A percentile compares a stretch with the other conserved stretches of the same genome.
phyloP scores from a whole-genome alignment of 2,888 invertebrate genomes.

The Phaonia tiefii region DNA sequence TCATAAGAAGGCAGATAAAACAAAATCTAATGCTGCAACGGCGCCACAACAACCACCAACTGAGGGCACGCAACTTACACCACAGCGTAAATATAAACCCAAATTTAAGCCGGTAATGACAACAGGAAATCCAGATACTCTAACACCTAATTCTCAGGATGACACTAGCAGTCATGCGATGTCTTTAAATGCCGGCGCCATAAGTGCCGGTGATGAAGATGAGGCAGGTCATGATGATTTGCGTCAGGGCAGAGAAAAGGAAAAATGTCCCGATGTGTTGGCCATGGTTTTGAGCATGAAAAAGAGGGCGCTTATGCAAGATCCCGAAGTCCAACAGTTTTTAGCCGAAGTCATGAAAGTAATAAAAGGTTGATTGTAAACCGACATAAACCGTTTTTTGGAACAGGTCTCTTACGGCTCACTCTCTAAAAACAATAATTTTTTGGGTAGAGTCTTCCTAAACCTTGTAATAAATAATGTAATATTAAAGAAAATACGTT shows the following conservation, averaged over 20 bases:
- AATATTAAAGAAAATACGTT: no score
- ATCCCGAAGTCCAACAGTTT: conserved; percentile 76
- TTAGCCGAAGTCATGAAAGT: conserved; percentile 74
- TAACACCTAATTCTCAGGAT: conserved; percentile 14
- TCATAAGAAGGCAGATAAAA: conserved; percentile 73
- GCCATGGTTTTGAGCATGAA: conserved; percentile 76
- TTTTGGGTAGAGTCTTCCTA: no score
- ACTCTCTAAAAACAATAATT: no score
- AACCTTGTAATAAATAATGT: no score
- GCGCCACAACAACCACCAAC: not conserved
- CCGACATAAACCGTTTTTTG: no score
- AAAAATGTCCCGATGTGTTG: conserved; percentile 77
- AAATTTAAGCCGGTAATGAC: conserved; percentile 46
- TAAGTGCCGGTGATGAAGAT: conserved; percentile 71
- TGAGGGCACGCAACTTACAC: not conserved
- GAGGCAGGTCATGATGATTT: conserved; percentile 64
- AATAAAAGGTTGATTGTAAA: conserved; percentile 71
- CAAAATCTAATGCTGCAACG: not conserved
- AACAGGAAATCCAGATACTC: conserved; percentile 17
- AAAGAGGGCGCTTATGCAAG: conserved; percentile 75
- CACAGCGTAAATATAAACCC: conserved; percentile 58
- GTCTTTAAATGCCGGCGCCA: conserved; percentile 48
- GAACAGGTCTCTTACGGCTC: no score
- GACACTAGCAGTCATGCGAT: conserved; percentile 56
- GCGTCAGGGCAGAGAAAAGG: conserved; percentile 72